These are phyloP conservation scores for Notoglanidium macrostoma DNA, from an alignment of 2,797 vertebrate genomes.

Conservation along the genomic window DNA sequence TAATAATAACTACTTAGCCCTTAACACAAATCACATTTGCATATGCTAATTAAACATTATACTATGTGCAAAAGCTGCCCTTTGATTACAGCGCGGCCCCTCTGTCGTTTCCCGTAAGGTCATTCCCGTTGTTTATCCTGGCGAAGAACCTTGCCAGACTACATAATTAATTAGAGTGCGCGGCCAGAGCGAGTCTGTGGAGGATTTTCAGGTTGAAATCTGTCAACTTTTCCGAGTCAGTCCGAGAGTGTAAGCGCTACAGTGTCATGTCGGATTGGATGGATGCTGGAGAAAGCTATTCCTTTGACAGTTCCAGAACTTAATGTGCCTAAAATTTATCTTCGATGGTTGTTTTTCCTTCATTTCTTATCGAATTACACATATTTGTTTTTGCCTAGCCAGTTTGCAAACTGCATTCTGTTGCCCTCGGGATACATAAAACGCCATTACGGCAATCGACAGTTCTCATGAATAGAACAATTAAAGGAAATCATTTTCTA, in stretches of 20 bases:
- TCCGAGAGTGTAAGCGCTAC: neutral
- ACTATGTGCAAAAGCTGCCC: constrained; percentile 19
- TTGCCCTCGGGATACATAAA: neutral
- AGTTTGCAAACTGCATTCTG: neutral
- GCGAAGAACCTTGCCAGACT: constrained; percentile 34
- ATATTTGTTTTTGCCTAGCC: neutral
- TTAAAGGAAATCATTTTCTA: neutral
- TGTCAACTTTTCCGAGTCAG: neutral
- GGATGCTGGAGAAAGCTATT: neutral
- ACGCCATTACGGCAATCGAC: neutral
- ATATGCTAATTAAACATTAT: constrained; percentile 57
- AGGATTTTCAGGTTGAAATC: constrained; percentile 21
- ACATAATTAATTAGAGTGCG: constrained; percentile 42
- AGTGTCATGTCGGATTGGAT: constrained; percentile 8
- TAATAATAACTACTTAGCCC: constrained; percentile 51
- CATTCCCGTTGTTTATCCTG: constrained; percentile 42
- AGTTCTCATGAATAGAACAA: constrained; percentile 3
- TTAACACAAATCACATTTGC: constrained; percentile 51
- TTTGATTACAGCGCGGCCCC: constrained; percentile 43
- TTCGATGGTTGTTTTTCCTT: neutral
- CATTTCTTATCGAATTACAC: constrained; percentile 10
- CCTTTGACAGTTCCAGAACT: neutral
- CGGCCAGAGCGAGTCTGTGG: neutral
- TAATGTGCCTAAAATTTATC: neutral
- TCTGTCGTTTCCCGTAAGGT: constrained; percentile 38